phyloP scores from a whole-genome alignment of 2,888 invertebrate species.

The Amphimallon solstitiale region DNA sequence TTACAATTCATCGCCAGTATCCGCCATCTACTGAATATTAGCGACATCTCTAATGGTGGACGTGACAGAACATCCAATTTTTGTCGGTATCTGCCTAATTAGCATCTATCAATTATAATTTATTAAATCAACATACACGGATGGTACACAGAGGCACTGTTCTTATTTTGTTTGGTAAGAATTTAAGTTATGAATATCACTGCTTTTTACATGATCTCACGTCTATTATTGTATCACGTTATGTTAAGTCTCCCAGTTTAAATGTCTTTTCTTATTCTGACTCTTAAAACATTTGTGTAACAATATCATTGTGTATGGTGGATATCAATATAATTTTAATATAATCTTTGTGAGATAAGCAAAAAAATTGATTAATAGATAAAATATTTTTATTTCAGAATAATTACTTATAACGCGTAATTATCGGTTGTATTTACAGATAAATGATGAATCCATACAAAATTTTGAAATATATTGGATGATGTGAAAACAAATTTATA shows the following conservation, averaged over 20 bases:
- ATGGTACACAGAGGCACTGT: constrained; percentile 18
- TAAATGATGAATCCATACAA: constrained; percentile 3
- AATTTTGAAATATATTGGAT: not conserved
- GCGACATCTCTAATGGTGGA: not conserved
- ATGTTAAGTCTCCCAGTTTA: not conserved
- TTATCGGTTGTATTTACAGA: constrained; percentile 11
- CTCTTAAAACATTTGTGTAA: not conserved
- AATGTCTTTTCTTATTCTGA: constrained; percentile 3
- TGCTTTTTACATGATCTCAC: constrained; percentile 16
- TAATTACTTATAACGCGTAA: constrained; percentile 10
- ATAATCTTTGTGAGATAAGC: constrained; percentile 28
- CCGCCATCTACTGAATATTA: not conserved
- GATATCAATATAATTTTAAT: too few relatives aligned
- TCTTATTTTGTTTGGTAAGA: constrained; percentile 30
- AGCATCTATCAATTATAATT: constrained; percentile 17
- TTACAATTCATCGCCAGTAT: not conserved
- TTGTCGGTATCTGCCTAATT: not conserved
- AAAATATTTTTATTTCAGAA: constrained; percentile 14
- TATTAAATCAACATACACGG: constrained; percentile 15
- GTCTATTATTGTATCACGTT: constrained; percentile 23
- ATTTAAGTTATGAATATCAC: constrained; percentile 27
- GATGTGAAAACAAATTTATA: constrained; percentile 4
- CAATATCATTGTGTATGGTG: too few relatives aligned
- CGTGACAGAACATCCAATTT: not conserved
- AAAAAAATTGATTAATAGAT: constrained; percentile 14